Percentiles rank a stretch among this genome's conserved stretches.
Evolutionary conservation across 1,140 invertebrate genomes (phyloP).

Genomic region (Drosophila tani): DNA sequence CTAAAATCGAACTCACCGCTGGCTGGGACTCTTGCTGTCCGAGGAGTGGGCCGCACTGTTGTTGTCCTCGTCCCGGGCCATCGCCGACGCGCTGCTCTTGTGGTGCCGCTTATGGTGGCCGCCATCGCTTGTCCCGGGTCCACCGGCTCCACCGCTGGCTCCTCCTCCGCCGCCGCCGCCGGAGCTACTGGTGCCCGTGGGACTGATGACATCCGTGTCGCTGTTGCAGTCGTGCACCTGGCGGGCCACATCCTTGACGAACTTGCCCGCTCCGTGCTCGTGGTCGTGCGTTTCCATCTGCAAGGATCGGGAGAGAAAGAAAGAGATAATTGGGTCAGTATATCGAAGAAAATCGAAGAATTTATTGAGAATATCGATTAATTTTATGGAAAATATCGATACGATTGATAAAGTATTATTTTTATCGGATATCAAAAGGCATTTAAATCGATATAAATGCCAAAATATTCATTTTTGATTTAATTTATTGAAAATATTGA

Average conservation of each 20-base stretch:
- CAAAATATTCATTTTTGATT: too few species aligned
- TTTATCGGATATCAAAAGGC: too few species aligned
- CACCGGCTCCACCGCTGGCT: constrained; percentile 15
- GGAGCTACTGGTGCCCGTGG: constrained; percentile 79
- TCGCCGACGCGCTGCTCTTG: constrained; percentile 48
- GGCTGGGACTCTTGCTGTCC: constrained; percentile 88
- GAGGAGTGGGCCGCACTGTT: constrained; percentile 88
- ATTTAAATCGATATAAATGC: too few species aligned
- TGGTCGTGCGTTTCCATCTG: constrained; percentile 85
- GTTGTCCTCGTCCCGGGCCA: constrained; percentile 87
- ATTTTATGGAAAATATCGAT: background rate
- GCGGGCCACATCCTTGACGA: constrained; percentile 72
- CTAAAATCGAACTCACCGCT: constrained; percentile 85
- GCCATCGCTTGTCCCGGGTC: constrained; percentile 14
- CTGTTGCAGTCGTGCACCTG: constrained; percentile 75
- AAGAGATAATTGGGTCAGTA: background rate
- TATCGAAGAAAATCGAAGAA: background rate
- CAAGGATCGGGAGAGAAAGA: background rate
- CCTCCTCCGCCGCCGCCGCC: constrained; percentile 63
- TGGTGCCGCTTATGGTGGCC: constrained; percentile 73
- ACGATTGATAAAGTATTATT: too few species aligned
- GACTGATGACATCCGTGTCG: constrained; percentile 81
- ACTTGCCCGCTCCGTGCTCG: constrained; percentile 60
- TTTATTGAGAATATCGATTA: background rate
- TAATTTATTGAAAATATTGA: background rate